Percentiles rank a stretch among this genome's conserved stretches.
Conservation (phyloP, 2,888 invertebrate species). For the Hybos culiciformis region DNA sequence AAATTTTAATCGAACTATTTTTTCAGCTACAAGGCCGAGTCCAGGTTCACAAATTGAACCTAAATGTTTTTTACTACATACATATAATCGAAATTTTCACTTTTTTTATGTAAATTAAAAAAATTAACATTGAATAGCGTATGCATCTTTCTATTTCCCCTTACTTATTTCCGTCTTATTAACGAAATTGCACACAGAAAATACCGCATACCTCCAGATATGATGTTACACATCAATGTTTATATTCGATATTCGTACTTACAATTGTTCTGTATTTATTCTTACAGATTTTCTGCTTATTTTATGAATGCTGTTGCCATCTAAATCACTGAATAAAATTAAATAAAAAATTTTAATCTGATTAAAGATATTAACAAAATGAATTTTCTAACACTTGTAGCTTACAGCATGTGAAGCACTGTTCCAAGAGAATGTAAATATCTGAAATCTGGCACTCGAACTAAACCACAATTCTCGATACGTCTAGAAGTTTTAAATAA, state of each 20-base stretch:
- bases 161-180: too few species aligned
- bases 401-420: conserved; percentile 58
- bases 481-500: conserved; percentile 40
- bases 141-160: not conserved
- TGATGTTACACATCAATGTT: too few species aligned
- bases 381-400: not conserved
- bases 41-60: too few species aligned
- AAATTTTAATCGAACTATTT: too few species aligned
- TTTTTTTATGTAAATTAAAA: conserved; percentile 13
- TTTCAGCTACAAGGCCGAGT: too few species aligned
- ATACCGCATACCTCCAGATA: too few species aligned
- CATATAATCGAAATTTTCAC: too few species aligned
- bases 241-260: conserved; percentile 39
- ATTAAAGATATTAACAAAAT: not conserved
- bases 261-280: conserved; percentile 62
- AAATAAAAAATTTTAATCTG: conserved; percentile 5
- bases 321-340: conserved; percentile 43
- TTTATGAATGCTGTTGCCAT: conserved; percentile 53
- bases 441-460: conserved; percentile 50
- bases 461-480: conserved; percentile 52
- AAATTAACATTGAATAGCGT: conserved; percentile 7
- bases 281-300: conserved; percentile 50
- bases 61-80: too few species aligned
- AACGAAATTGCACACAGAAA: too few species aligned
- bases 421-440: conserved; percentile 41